These are phyloP conservation scores for Eurois occulta DNA, from an alignment of 2,888 invertebrate genomes.

Conservation along the genomic window DNA sequence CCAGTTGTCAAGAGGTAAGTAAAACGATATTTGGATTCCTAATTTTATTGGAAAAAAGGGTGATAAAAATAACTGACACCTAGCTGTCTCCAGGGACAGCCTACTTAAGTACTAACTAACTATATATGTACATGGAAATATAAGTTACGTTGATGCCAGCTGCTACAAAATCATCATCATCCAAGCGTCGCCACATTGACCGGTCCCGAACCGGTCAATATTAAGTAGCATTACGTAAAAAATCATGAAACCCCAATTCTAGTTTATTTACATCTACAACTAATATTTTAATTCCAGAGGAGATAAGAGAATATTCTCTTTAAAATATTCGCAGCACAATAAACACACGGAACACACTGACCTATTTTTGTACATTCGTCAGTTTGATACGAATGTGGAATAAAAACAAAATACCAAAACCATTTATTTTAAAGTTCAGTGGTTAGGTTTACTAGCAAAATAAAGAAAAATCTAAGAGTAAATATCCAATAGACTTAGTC, in stretches of 20 bases:
- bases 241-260: neutral
- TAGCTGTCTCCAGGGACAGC: no score
- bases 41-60: no score
- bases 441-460: neutral
- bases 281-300: slow-evolving; percentile 15
- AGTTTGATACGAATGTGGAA: slow-evolving; percentile 33
- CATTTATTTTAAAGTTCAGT: slow-evolving; percentile 13
- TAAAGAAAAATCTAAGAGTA: slow-evolving; percentile 30
- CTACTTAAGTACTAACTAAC: no score
- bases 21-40: no score
- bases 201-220: no score
- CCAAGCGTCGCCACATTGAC: no score
- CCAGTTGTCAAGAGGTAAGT: no score
- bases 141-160: no score
- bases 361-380: slow-evolving; percentile 33
- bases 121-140: no score
- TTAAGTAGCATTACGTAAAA: slow-evolving; percentile 4
- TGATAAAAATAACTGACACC: no score
- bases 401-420: slow-evolving; percentile 20
- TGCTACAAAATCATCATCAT: no score
- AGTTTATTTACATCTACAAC: neutral
- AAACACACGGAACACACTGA: slow-evolving; percentile 34
- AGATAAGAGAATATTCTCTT: slow-evolving; percentile 21
- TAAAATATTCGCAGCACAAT: slow-evolving; percentile 6
- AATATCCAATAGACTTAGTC: slow-evolving; percentile 33